These are phyloP conservation scores for Deilephila elpenor DNA, from an alignment of 2,888 invertebrate genomes.

Conservation along the genomic window DNA sequence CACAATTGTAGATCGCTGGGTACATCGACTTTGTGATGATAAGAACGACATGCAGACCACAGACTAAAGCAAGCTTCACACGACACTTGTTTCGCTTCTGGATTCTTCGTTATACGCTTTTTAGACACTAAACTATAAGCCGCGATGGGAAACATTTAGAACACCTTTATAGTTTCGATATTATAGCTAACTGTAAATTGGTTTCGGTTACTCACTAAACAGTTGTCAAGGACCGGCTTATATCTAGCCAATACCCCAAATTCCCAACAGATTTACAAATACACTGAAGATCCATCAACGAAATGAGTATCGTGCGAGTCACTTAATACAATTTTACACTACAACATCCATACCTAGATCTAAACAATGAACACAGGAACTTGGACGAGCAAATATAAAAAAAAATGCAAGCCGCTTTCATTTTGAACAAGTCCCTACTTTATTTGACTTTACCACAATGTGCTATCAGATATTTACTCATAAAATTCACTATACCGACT, in stretches of 20 bases:
- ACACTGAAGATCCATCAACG: not conserved
- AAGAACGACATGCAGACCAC: conserved; percentile 46
- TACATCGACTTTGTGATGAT: conserved; percentile 47
- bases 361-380: conserved; percentile 77
- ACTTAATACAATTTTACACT: conserved; percentile 38
- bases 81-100: conserved; percentile 1
- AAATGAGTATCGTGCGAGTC: not conserved
- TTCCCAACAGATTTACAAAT: not conserved
- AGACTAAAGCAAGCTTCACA: conserved; percentile 7
- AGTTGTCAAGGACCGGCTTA: not conserved
- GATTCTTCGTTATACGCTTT: not conserved
- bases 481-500: conserved; percentile 8
- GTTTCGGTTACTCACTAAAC: too few species aligned
- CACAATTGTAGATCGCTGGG: conserved; percentile 45
- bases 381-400: conserved; percentile 70
- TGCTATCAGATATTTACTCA: not conserved
- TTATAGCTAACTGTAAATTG: too few species aligned
- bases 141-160: too few species aligned
- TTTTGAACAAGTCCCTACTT: conserved; percentile 19
- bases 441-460: conserved; percentile 5
- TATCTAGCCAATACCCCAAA: not conserved
- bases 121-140: not conserved
- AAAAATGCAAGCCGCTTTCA: conserved; percentile 18
- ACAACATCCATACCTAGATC: conserved; percentile 55
- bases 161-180: too few species aligned